phyloP scores from a whole-genome alignment of 2,888 invertebrate genomes.

The Chrysolina americana region DNA sequence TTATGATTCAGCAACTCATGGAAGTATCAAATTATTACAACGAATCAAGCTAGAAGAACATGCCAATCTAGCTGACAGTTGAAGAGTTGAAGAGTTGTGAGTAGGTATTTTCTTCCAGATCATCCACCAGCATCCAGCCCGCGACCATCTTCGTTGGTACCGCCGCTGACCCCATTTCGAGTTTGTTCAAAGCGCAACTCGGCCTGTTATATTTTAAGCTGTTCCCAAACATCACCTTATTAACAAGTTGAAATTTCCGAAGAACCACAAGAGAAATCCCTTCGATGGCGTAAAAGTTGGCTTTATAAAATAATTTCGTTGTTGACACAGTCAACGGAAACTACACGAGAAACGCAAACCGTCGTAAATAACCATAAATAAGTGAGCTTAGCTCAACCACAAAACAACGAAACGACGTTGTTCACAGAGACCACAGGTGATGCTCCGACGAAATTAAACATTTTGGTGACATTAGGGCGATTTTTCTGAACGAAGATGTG shows the following conservation, averaged over 20 bases:
- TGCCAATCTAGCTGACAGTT: no score
- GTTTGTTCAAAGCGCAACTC: background rate
- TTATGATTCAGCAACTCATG: no score
- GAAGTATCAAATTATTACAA: no score
- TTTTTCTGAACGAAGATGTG: no score
- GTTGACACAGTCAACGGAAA: constrained; percentile 61
- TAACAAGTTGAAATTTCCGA: constrained; percentile 24
- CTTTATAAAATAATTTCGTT: constrained; percentile 50
- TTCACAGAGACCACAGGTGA: constrained; percentile 32
- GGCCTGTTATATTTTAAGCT: constrained; percentile 28
- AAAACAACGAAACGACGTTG: constrained; percentile 56
- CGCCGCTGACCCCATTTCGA: background rate
- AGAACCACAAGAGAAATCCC: constrained; percentile 43
- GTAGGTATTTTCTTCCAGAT: background rate
- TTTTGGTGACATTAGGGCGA: background rate
- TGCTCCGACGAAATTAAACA: background rate
- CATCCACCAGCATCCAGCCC: background rate
- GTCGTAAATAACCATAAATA: constrained; percentile 61
- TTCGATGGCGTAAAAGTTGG: constrained; percentile 44
- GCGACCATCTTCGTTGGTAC: background rate
- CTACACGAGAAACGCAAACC: constrained; percentile 55
- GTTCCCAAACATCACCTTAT: constrained; percentile 35
- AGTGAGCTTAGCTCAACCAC: constrained; percentile 55
- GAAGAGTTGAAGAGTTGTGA: no score
- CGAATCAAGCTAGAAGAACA: no score